Evolutionary conservation across 2,888 invertebrate genomes (phyloP).

Genomic region (Spilarctia lutea): DNA sequence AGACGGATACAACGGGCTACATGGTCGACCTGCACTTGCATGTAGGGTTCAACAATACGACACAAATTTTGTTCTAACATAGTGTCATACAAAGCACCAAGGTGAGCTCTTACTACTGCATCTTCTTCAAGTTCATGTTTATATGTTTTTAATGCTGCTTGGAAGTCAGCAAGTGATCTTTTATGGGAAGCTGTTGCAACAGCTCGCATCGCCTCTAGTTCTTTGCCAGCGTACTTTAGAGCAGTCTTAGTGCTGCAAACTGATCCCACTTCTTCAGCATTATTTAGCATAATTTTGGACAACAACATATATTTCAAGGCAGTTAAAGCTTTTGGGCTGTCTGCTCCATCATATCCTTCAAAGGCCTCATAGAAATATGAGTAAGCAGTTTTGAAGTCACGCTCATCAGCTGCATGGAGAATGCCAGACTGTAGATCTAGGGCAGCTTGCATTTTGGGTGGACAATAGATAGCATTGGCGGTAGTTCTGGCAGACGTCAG

Average conservation of each 20-base stretch:
- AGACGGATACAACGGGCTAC: conserved; percentile 96
- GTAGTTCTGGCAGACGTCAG: conserved; percentile 99
- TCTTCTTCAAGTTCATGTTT: conserved; percentile 97
- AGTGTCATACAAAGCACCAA: conserved; percentile 98
- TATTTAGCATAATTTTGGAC: conserved; percentile 99
- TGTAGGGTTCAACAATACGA: conserved; percentile 99
- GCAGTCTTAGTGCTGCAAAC: conserved; percentile 99
- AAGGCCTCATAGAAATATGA: conserved; percentile 99
- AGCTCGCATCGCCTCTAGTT: conserved; percentile 99
- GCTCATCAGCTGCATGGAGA: conserved; percentile 99
- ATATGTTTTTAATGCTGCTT: conserved; percentile 94
- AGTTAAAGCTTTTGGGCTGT: conserved; percentile 95
- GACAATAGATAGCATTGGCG: conserved; percentile 99
- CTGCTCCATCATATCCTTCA: conserved; percentile 99
- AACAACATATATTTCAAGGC: conserved; percentile 99
- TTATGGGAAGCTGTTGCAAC: conserved; percentile 98
- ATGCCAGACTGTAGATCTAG: conserved; percentile 99
- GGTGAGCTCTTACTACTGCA: conserved; percentile 98
- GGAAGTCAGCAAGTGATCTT: conserved; percentile 98
- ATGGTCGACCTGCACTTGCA: conserved; percentile 97
- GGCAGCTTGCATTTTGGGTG: conserved; percentile 99
- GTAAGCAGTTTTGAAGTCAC: conserved; percentile 99
- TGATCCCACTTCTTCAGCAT: conserved; percentile 97
- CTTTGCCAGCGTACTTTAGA: conserved; percentile 97
- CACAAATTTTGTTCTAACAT: conserved; percentile 99